Conservation (phyloP, 2,888 invertebrate species). For the Plebejus melissa region DNA sequence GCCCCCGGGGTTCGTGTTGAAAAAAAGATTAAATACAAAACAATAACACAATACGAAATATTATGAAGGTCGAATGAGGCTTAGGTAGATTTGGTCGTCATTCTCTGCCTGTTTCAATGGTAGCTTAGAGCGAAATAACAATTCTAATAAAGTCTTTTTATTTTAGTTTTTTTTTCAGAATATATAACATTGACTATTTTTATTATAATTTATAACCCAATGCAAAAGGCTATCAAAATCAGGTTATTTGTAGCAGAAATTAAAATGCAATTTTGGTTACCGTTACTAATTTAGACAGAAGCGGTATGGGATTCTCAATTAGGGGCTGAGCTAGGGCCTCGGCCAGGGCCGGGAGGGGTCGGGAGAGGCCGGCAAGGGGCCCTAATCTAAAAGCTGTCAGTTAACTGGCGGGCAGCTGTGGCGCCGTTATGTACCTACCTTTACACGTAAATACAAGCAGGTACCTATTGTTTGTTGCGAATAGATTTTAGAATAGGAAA, state of each 20-base stretch:
- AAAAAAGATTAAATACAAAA: slow-evolving; percentile 51
- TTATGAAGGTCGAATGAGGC: slow-evolving; percentile 21
- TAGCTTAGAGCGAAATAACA: neutral
- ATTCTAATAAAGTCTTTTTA: neutral
- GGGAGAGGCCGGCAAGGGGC: slow-evolving; percentile 45
- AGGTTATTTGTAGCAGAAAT: slow-evolving; percentile 66
- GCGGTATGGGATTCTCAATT: slow-evolving; percentile 67
- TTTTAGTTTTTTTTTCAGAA: neutral
- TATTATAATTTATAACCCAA: slow-evolving; percentile 15
- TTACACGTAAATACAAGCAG: slow-evolving; percentile 41
- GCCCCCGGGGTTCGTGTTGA: slow-evolving; percentile 54
- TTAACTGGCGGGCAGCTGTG: slow-evolving; percentile 67
- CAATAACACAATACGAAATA: slow-evolving; percentile 28
- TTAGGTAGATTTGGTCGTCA: neutral
- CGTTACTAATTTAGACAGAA: slow-evolving; percentile 73
- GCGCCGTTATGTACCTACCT: slow-evolving; percentile 50
- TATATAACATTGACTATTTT: slow-evolving; percentile 26
- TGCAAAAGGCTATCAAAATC: slow-evolving; percentile 40
- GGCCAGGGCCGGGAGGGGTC: slow-evolving; percentile 45
- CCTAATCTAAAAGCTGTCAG: slow-evolving; percentile 78
- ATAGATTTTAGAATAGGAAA: slow-evolving; percentile 28
- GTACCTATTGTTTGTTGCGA: slow-evolving; percentile 32
- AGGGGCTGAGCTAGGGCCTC: slow-evolving; percentile 51
- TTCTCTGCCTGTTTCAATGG: neutral
- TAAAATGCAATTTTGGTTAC: slow-evolving; percentile 76